phyloP scores from a whole-genome alignment of 53 echinoderm and acorn worm genomes.

The Actinopyga echinites region DNA sequence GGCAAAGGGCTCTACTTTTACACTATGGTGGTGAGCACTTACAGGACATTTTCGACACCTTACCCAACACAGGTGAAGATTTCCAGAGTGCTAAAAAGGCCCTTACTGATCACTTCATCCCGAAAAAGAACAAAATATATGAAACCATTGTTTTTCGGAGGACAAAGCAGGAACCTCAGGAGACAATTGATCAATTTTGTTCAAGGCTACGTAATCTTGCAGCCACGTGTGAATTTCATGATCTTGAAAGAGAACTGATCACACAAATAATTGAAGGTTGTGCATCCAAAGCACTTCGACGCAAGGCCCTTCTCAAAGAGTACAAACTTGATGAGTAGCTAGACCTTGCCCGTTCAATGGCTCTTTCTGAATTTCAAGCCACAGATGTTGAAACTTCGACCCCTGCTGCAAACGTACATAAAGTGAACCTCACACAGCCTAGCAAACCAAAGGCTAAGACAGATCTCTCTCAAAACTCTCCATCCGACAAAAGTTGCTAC shows the following conservation, averaged over 20 bases:
- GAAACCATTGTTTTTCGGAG: conserved; percentile 67
- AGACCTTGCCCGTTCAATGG: conserved; percentile 28
- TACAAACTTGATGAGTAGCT: conserved; percentile 11
- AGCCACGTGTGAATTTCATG: conserved; percentile 49
- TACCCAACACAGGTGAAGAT: conserved; percentile 46
- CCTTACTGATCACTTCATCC: conserved; percentile 43
- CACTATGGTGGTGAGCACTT: conserved; percentile 61
- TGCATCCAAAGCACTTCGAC: conserved; percentile 9
- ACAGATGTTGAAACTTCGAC: conserved; percentile 17
- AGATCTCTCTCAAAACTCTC: not conserved
- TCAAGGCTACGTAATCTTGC: conserved; percentile 39
- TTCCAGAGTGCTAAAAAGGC: conserved; percentile 51
- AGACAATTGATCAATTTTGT: conserved; percentile 53
- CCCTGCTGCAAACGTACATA: not conserved
- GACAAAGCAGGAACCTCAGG: conserved; percentile 41
- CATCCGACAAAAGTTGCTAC: conserved; percentile 36
- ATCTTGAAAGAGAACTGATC: conserved; percentile 56
- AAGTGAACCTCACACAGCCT: not conserved
- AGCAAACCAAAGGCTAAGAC: not conserved
- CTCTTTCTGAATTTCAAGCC: conserved; percentile 30
- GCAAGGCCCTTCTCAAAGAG: conserved; percentile 30
- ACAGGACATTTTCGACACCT: conserved; percentile 62
- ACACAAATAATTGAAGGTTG: conserved; percentile 68
- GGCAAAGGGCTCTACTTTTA: conserved; percentile 59
- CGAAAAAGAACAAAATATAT: conserved; percentile 54